Evolutionary conservation across 53 echinoderm and acorn worm species (phyloP).

Genomic region (Hippasteria phrygiana): DNA sequence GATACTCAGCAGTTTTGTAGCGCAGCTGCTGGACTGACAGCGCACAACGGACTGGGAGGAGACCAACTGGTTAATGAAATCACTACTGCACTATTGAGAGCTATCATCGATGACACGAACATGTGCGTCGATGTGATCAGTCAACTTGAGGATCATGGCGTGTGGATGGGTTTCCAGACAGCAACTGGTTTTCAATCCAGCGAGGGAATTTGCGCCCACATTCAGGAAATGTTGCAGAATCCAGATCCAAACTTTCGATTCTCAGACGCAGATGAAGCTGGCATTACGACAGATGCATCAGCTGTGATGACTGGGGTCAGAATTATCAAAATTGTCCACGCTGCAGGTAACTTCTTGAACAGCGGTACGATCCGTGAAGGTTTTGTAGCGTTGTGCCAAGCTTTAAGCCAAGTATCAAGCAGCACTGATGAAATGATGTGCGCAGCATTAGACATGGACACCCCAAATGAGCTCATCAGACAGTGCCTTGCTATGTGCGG

Average conservation of each 20-base stretch:
- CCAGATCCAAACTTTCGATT: background rate
- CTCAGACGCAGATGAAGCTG: background rate
- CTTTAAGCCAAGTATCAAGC: background rate
- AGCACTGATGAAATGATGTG: constrained; percentile 14
- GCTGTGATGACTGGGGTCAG: background rate
- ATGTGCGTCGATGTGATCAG: background rate
- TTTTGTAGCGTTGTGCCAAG: constrained; percentile 10
- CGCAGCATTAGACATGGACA: constrained; percentile 21
- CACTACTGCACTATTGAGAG: background rate
- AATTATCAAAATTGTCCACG: background rate
- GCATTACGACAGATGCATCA: background rate
- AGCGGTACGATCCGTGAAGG: constrained; percentile 10
- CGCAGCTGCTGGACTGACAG: background rate
- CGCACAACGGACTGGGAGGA: background rate
- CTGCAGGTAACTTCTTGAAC: constrained; percentile 26
- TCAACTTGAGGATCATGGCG: background rate
- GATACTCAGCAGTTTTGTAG: constrained; percentile 17
- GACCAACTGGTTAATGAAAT: background rate
- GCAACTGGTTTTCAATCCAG: background rate
- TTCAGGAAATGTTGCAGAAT: background rate
- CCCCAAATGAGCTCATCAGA: constrained; percentile 14
- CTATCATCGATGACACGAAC: background rate
- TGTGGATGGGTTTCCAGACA: constrained; percentile 2
- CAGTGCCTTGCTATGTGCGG: constrained; percentile 29
- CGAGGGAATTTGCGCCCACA: constrained; percentile 14